phyloP scores from a whole-genome alignment of 2,797 vertebrate genomes.

The Lagorchestes hirsutus region DNA sequence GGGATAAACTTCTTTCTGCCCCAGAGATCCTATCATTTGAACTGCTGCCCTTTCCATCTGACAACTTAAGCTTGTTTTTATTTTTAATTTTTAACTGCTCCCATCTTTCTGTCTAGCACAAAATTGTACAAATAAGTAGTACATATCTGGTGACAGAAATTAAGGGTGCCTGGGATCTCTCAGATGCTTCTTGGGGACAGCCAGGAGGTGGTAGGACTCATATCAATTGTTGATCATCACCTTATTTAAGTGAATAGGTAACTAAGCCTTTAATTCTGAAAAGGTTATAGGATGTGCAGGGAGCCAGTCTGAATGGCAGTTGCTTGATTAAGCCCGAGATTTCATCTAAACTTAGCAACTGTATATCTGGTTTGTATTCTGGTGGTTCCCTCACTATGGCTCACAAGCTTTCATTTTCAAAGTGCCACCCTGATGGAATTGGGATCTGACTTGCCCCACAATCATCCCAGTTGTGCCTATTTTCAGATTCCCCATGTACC shows the following conservation, averaged over 20 bases:
- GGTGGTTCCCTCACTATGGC: neutral
- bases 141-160: neutral
- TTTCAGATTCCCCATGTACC: neutral
- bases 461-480: neutral
- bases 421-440: neutral
- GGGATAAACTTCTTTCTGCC: too few species aligned
- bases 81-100: neutral
- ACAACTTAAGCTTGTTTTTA: neutral
- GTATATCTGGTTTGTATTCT: neutral
- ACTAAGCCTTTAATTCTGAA: too few species aligned
- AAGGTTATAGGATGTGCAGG: neutral
- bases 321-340: neutral
- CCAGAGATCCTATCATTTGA: too few species aligned
- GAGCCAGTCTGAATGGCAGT: neutral
- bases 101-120: neutral
- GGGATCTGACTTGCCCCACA: neutral
- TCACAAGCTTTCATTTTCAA: neutral
- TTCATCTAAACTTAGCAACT: neutral
- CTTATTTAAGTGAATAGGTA: too few species aligned
- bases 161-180: neutral
- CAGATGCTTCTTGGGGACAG: too few species aligned
- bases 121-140: neutral
- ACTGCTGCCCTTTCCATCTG: too few species aligned
- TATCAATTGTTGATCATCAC: too few species aligned
- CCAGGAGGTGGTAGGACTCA: too few species aligned